Evolutionary conservation across 2,888 invertebrate genomes (phyloP).

Genomic region (Lottia gigantea): DNA sequence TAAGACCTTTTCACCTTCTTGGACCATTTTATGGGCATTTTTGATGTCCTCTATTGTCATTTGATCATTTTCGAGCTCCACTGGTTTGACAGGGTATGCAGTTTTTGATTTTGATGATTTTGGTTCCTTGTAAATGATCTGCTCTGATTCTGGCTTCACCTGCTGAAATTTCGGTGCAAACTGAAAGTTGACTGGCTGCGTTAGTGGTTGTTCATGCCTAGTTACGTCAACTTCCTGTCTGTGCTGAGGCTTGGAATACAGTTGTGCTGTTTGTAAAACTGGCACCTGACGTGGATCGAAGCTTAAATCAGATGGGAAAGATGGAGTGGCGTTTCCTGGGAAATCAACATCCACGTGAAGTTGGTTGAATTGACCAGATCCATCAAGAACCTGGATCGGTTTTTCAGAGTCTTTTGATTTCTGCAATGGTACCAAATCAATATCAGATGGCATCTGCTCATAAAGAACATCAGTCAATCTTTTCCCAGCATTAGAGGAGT

Average conservation of each 20-base stretch:
- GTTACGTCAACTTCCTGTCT: background rate
- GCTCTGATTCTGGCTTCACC: background rate
- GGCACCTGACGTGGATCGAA: background rate
- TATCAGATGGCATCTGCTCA: background rate
- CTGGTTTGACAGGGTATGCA: background rate
- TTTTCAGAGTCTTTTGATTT: background rate
- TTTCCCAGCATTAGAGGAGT: background rate
- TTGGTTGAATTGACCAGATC: too few relatives aligned
- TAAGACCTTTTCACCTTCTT: conserved; percentile 1
- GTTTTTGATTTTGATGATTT: too few relatives aligned
- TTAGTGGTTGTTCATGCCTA: background rate
- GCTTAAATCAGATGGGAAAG: background rate
- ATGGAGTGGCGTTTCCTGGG: too few relatives aligned
- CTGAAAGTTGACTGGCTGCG: background rate
- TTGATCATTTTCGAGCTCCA: background rate
- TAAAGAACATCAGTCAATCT: background rate
- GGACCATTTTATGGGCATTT: background rate
- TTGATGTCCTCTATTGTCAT: conserved; percentile 1
- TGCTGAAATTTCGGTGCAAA: background rate
- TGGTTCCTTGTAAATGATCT: background rate
- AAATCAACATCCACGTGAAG: too few relatives aligned
- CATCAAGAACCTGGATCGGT: too few relatives aligned
- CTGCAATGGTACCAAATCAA: background rate
- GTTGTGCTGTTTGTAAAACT: background rate
- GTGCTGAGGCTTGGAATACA: background rate